Evolutionary conservation across 2,888 invertebrate genomes (phyloP).

Genomic region (Parnassius orleans): DNA sequence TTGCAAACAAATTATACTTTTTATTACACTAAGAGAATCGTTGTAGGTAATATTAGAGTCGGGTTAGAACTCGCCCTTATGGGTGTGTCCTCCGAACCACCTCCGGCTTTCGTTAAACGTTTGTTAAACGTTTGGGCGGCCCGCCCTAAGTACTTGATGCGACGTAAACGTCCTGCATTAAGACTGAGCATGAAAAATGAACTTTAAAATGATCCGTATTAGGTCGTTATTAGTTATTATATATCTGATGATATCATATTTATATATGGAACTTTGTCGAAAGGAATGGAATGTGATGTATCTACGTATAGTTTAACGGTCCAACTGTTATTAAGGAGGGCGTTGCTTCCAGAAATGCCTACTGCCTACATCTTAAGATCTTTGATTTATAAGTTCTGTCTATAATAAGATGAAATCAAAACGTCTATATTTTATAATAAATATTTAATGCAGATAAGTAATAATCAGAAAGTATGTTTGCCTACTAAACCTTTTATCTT

Average conservation of each 20-base stretch:
- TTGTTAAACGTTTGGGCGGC: constrained; percentile 81
- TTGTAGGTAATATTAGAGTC: constrained; percentile 16
- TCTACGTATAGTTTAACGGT: constrained; percentile 69
- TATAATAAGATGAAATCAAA: too few relatives aligned
- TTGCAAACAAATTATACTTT: too few relatives aligned
- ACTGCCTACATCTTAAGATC: neutral
- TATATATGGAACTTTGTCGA: constrained; percentile 52
- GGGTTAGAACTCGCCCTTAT: constrained; percentile 43
- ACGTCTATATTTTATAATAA: too few relatives aligned
- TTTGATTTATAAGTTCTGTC: too few relatives aligned
- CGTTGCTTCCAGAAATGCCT: constrained; percentile 41
- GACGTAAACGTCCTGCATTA: constrained; percentile 44
- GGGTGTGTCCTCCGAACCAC: constrained; percentile 70
- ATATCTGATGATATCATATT: neutral
- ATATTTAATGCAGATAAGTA: too few relatives aligned
- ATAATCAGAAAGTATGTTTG: too few relatives aligned
- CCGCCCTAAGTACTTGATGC: constrained; percentile 69
- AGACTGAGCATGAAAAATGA: constrained; percentile 34
- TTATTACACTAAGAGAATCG: neutral
- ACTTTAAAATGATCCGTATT: constrained; percentile 41
- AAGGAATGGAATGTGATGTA: constrained; percentile 49
- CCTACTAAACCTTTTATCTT: too few relatives aligned
- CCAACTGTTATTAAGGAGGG: constrained; percentile 60
- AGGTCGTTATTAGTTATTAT: constrained; percentile 32
- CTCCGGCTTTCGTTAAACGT: constrained; percentile 73